Percentiles rank a stretch among this genome's conserved stretches.
phyloP scores from a whole-genome alignment of 2,113 vertebrate genomes.

The Xyrauchen texanus region DNA sequence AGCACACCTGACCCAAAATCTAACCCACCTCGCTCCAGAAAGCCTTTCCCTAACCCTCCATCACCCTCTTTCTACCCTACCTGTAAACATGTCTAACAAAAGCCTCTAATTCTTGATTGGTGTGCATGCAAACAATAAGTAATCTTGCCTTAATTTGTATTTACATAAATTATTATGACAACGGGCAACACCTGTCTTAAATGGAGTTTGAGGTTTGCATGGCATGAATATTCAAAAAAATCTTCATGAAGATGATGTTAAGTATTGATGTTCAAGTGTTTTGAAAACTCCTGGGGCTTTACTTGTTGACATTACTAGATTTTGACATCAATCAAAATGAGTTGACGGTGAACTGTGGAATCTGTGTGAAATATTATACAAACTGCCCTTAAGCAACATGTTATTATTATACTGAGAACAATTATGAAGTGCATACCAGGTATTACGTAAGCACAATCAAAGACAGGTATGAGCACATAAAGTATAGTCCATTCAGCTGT shows the following conservation, averaged over 20 bases:
- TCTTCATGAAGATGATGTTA: conserved; percentile 22
- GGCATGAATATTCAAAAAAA: conserved; percentile 5
- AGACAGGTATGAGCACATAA: not conserved
- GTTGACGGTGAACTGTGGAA: not conserved
- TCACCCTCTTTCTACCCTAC: not conserved
- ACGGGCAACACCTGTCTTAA: conserved; percentile 18
- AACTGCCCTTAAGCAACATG: not conserved
- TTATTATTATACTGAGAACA: not conserved
- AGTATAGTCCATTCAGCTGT: not conserved
- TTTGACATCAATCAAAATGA: conserved; percentile 23
- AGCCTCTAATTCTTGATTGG: not conserved
- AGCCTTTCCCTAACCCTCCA: not conserved
- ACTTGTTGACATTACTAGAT: conserved; percentile 14
- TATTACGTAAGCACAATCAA: not conserved
- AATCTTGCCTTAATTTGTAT: conserved; percentile 22
- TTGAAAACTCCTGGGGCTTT: not conserved
- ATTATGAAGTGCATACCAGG: not conserved
- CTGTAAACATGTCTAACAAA: not conserved
- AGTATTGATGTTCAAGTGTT: conserved; percentile 28
- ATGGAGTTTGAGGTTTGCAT: conserved; percentile 31
- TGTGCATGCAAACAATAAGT: conserved; percentile 16
- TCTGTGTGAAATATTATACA: not conserved
- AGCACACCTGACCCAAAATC: conserved; percentile 27
- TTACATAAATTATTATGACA: conserved; percentile 31
- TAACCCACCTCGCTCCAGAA: not conserved